Evolutionary conservation across 2,113 vertebrate species (phyloP).

Genomic region (Dipodomys spectabilis): DNA sequence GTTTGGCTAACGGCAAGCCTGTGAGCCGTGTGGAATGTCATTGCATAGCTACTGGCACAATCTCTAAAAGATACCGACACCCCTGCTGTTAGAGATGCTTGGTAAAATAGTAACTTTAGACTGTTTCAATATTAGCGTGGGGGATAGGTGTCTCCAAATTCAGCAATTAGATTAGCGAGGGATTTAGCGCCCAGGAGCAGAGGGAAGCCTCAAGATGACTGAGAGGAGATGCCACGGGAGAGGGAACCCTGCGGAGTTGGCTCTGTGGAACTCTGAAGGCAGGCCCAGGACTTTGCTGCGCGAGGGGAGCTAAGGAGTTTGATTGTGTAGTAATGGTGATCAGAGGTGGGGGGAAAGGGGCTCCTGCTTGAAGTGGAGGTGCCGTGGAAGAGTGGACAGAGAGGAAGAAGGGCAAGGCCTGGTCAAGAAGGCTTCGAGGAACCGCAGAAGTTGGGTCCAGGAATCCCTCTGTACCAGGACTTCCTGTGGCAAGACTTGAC

Average conservation of each 20-base stretch:
- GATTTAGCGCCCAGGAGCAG: background rate
- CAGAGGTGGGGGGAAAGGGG: too few species aligned
- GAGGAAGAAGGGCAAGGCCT: background rate
- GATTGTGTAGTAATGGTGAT: background rate
- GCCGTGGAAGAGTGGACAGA: background rate
- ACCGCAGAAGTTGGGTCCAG: background rate
- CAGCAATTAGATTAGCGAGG: background rate
- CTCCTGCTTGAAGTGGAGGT: background rate
- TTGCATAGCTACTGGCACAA: background rate
- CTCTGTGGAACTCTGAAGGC: background rate
- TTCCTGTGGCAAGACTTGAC: background rate
- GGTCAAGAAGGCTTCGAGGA: too few species aligned
- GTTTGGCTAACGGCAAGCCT: background rate
- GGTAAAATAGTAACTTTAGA: background rate
- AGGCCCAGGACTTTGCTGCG: background rate
- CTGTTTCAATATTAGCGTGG: too few species aligned
- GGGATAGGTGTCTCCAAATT: too few species aligned
- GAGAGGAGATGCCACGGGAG: background rate
- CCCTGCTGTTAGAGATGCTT: background rate
- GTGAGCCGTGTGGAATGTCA: background rate
- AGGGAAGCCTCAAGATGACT: fast-evolving
- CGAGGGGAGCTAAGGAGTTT: background rate
- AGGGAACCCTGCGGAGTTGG: background rate
- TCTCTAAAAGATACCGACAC: background rate
- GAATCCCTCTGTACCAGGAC: background rate